phyloP scores from a whole-genome alignment of 35 echinoderm and acorn worm genomes.

The Apostichopus japonicus region DNA sequence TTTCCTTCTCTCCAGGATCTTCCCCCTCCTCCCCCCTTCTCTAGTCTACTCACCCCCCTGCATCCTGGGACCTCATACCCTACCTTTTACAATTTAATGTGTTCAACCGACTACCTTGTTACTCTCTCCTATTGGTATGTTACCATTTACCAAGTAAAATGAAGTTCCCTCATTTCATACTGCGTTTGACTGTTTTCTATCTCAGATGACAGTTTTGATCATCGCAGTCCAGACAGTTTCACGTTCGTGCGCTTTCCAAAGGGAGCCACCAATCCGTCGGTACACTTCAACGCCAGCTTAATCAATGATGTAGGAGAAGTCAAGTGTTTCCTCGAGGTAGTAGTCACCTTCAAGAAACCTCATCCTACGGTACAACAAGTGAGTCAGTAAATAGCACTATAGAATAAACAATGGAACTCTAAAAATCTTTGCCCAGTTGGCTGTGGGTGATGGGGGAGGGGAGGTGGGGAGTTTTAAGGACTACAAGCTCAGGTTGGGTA shows the following conservation, averaged over 20 bases:
- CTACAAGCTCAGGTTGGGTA: too few relatives aligned
- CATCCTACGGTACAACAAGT: conserved; percentile 80
- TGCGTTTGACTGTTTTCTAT: background rate
- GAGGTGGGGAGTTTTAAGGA: too few relatives aligned
- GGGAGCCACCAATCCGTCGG: conserved; percentile 40
- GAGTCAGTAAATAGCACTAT: background rate
- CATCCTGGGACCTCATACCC: too few relatives aligned
- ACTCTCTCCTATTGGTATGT: too few relatives aligned
- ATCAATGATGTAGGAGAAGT: conserved; percentile 85
- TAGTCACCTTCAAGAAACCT: conserved; percentile 86
- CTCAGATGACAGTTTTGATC: conserved; percentile 93
- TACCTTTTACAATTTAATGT: too few relatives aligned
- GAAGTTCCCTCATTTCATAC: too few relatives aligned
- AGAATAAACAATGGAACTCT: background rate
- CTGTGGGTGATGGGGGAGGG: background rate
- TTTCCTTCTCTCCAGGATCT: too few relatives aligned
- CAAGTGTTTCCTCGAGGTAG: conserved; percentile 83
- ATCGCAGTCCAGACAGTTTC: conserved; percentile 88
- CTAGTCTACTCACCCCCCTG: too few relatives aligned
- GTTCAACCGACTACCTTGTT: too few relatives aligned
- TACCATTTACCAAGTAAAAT: too few relatives aligned
- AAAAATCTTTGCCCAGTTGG: background rate
- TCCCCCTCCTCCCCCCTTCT: too few relatives aligned
- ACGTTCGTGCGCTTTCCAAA: conserved; percentile 47
- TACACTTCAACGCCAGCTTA: conserved; percentile 90